Percentiles rank a stretch among this genome's conserved stretches.
These are phyloP conservation scores for Xenentodon cancila DNA, from an alignment of 2,797 vertebrate genomes.

Conservation along the genomic window DNA sequence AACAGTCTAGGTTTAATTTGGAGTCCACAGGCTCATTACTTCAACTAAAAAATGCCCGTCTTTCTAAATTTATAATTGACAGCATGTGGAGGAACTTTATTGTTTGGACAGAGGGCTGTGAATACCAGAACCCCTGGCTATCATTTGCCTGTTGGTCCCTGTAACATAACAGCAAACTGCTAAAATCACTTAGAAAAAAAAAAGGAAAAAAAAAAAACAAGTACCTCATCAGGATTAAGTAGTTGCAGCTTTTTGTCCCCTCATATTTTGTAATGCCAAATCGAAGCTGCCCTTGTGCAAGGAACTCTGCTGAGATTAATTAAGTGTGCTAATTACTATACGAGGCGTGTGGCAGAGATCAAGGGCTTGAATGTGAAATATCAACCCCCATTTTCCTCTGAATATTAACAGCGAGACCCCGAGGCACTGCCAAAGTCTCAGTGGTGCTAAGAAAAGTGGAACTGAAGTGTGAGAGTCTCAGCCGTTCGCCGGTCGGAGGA, in stretches of 20 bases:
- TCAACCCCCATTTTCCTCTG: slow-evolving; percentile 78
- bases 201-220: not conserved
- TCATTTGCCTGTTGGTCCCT: slow-evolving; percentile 26
- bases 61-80: slow-evolving; percentile 69
- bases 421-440: slow-evolving; percentile 75
- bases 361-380: slow-evolving; percentile 78
- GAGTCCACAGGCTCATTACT: slow-evolving; percentile 68
- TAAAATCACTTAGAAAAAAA: slow-evolving; percentile 19
- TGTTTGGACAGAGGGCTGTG: slow-evolving; percentile 27
- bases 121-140: slow-evolving; percentile 22
- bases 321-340: slow-evolving; percentile 81
- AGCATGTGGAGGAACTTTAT: slow-evolving; percentile 69
- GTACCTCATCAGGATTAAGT: slow-evolving; percentile 42
- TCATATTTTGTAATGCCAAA: slow-evolving; percentile 69
- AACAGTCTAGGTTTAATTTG: slow-evolving; percentile 53
- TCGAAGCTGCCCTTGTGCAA: slow-evolving; percentile 75
- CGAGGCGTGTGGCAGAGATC: slow-evolving; percentile 74
- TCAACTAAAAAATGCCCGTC: slow-evolving; percentile 73
- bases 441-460: slow-evolving; percentile 65
- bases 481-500: slow-evolving; percentile 43
- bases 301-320: slow-evolving; percentile 80
- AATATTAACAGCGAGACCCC: slow-evolving; percentile 78
- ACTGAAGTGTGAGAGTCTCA: slow-evolving; percentile 59
- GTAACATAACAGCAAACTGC: slow-evolving; percentile 26
- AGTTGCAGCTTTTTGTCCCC: slow-evolving; percentile 49